Conservation (phyloP, 2,113 vertebrate species). For the Brachypodius melanocephalos region DNA sequence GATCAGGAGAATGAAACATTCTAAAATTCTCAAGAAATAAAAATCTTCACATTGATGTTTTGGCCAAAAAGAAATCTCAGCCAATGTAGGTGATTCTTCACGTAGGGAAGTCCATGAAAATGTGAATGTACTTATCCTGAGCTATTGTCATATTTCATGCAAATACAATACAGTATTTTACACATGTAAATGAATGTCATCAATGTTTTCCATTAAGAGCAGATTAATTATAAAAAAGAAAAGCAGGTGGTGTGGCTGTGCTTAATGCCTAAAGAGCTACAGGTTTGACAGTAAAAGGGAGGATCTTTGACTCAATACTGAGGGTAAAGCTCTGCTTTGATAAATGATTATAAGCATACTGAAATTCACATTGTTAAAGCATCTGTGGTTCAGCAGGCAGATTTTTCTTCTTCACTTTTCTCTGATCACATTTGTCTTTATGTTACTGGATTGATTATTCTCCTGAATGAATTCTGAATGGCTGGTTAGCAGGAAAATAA, state of each 20-base stretch:
- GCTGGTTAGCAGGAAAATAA: not conserved
- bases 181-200: not conserved
- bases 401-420: not conserved
- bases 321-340: slow-evolving; percentile 31
- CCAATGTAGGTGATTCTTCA: not conserved
- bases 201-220: not conserved
- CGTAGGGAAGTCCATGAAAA: not conserved
- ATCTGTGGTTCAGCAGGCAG: not conserved
- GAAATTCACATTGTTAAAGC: slow-evolving; percentile 18
- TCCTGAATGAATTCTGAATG: not conserved
- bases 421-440: not conserved
- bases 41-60: not conserved
- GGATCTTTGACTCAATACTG: not conserved
- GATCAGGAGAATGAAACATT: not conserved
- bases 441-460: not conserved
- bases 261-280: not conserved
- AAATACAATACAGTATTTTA: not conserved
- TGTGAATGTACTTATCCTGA: not conserved
- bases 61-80: not conserved
- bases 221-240: slow-evolving; percentile 7
- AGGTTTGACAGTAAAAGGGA: not conserved
- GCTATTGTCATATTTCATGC: not conserved
- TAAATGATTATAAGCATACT: slow-evolving; percentile 36
- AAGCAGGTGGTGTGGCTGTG: slow-evolving; percentile 38
- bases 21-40: not conserved